A percentile compares a stretch with the other conserved stretches of the same genome.
These are phyloP conservation scores for Rhodinocichla rosea DNA, from an alignment of 2,113 vertebrate species.

Conservation along the genomic window DNA sequence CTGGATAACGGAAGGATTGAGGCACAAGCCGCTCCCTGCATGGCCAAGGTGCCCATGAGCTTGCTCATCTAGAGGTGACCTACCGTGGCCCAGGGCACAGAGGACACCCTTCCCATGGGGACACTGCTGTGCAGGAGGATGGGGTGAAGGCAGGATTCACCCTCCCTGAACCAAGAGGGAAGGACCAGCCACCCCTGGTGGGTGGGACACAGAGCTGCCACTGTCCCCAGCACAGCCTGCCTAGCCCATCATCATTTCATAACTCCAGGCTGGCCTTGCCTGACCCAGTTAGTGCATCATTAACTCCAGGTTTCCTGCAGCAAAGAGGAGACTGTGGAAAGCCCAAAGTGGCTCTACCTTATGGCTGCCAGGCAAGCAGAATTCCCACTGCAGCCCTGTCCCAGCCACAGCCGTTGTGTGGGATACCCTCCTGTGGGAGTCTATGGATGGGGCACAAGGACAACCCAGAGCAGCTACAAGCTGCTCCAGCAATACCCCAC, in stretches of 20 bases:
- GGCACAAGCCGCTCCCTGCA: background rate
- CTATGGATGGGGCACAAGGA: background rate
- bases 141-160: background rate
- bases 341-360: background rate
- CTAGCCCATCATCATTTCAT: background rate
- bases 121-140: background rate
- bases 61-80: background rate
- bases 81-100: background rate
- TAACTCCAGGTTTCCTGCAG: background rate
- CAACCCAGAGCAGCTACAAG: background rate
- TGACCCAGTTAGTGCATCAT: background rate
- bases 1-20: background rate
- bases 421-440: fast-evolving
- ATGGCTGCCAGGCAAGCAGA: fast-evolving
- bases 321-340: background rate
- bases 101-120: background rate
- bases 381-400: fast-evolving
- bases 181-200: background rate
- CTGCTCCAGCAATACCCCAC: background rate
- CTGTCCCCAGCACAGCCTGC: background rate
- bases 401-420: fast-evolving
- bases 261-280: background rate
- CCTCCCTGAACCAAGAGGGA: background rate
- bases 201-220: background rate
- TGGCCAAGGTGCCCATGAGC: fast-evolving